phyloP scores from a whole-genome alignment of 2,113 vertebrate genomes.

The Mormoops blainvillei region DNA sequence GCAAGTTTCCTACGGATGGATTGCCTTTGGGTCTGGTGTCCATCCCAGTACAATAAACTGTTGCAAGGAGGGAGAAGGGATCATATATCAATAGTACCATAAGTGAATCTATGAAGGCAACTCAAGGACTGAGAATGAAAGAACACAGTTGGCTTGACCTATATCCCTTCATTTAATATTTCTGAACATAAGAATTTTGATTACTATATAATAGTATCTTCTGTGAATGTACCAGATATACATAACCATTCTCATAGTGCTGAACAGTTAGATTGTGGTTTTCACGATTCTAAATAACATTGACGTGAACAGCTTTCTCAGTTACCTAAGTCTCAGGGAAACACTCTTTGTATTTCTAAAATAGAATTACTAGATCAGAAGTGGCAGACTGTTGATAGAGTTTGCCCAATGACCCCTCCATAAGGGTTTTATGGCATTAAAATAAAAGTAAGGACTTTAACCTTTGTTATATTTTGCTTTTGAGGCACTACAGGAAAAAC shows the following conservation, averaged over 20 bases:
- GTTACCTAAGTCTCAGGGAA: neutral
- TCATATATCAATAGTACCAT: neutral
- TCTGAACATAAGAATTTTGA: neutral
- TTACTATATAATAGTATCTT: neutral
- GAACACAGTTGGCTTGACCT: neutral
- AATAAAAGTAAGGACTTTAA: neutral
- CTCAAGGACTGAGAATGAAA: neutral
- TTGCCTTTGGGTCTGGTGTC: neutral
- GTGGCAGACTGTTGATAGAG: neutral
- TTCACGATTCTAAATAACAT: neutral
- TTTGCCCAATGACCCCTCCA: neutral
- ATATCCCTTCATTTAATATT: neutral
- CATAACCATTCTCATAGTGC: neutral
- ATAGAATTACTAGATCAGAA: neutral
- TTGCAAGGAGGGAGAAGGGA: neutral
- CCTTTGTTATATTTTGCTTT: neutral
- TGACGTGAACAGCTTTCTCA: neutral
- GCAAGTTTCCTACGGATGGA: neutral
- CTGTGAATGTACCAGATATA: neutral
- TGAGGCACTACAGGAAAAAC: neutral
- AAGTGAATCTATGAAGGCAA: neutral
- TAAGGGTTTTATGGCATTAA: neutral
- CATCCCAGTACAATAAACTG: neutral
- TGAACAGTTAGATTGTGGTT: neutral
- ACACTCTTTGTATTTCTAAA: neutral